Evolutionary conservation across 2,113 vertebrate species (phyloP).

Genomic region (Lamprologus ornatipinnis): DNA sequence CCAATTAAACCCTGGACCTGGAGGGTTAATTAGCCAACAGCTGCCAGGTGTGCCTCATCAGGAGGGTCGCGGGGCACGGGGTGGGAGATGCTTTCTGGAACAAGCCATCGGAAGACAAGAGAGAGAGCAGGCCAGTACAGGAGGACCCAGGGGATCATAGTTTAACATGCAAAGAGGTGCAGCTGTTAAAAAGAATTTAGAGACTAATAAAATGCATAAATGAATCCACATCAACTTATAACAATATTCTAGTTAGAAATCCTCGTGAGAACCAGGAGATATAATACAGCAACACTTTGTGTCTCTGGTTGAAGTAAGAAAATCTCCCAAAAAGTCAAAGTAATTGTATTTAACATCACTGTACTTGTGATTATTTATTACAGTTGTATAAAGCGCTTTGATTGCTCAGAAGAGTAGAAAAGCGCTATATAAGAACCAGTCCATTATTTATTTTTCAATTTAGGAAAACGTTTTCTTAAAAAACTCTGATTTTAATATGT

Average conservation of each 20-base stretch:
- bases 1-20: neutral
- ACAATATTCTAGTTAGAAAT: neutral
- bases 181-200: neutral
- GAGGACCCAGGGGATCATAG: neutral
- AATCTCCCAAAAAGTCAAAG: neutral
- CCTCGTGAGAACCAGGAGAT: neutral
- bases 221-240: neutral
- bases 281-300: neutral
- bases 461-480: neutral
- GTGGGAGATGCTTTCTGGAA: neutral
- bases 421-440: neutral
- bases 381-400: neutral
- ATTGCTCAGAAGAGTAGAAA: neutral
- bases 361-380: neutral
- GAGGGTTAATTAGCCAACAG: neutral
- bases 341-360: neutral
- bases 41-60: neutral
- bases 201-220: neutral
- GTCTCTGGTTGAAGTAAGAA: neutral
- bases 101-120: neutral
- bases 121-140: neutral
- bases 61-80: neutral
- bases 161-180: neutral
- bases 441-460: neutral
- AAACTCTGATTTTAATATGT: neutral